A percentile compares a stretch with the other conserved stretches of the same genome.
Evolutionary conservation across 64 coral and sea anemone genomes (phyloP).

Genomic region (Pocillopora damicornis): DNA sequence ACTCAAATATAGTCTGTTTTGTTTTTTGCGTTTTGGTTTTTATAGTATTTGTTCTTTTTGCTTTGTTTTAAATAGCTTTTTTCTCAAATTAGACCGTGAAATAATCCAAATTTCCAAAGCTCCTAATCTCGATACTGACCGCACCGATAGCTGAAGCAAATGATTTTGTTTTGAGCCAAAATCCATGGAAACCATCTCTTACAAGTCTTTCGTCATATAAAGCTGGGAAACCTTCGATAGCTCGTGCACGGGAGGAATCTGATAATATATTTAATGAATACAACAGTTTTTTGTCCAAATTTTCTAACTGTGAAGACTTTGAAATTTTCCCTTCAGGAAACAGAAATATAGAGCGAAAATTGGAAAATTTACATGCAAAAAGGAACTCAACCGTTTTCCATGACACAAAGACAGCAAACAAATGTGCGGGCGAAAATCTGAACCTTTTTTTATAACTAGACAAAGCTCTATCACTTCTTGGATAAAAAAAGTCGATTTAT

Average conservation of each 20-base stretch:
- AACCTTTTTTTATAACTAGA: too few species aligned
- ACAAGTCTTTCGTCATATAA: slow-evolving; percentile 8
- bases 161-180: not conserved
- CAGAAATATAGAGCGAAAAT: too few species aligned
- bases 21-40: not conserved
- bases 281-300: too few species aligned
- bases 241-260: not conserved
- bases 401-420: too few species aligned
- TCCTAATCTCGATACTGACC: not conserved
- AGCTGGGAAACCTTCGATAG: not conserved
- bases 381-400: too few species aligned
- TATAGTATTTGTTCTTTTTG: not conserved
- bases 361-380: too few species aligned
- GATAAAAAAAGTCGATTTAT: too few species aligned
- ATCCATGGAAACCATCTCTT: slow-evolving; percentile 13
- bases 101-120: not conserved
- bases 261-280: not conserved
- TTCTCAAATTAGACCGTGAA: not conserved
- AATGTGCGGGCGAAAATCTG: too few species aligned
- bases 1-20: not conserved
- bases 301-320: too few species aligned
- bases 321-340: too few species aligned
- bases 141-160: slow-evolving; percentile 28
- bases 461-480: too few species aligned
- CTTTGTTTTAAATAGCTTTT: not conserved